phyloP scores from a whole-genome alignment of 2,888 invertebrate species.

The Amphipoea oculea region DNA sequence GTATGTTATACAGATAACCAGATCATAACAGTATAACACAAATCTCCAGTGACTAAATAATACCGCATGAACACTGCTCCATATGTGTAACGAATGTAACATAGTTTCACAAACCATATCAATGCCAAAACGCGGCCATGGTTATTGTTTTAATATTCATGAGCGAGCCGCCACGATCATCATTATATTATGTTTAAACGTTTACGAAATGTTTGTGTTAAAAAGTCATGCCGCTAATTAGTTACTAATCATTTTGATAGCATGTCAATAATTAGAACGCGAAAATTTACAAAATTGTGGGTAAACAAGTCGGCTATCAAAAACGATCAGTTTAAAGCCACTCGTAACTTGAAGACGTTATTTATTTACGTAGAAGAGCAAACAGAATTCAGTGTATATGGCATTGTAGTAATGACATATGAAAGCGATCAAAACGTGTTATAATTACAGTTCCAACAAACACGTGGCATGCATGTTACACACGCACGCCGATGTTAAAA shows the following conservation, averaged over 20 bases:
- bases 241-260: conserved; percentile 18
- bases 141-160: conserved; percentile 58
- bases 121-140: conserved; percentile 16
- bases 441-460: conserved; percentile 58
- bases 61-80: not conserved
- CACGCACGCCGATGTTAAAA: conserved; percentile 52
- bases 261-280: conserved; percentile 2
- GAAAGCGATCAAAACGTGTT: conserved; percentile 59
- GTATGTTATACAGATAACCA: conserved; percentile 39
- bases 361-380: conserved; percentile 12
- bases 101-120: conserved; percentile 36
- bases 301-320: not conserved
- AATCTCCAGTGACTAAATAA: conserved; percentile 15
- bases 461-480: conserved; percentile 69
- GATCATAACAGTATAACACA: conserved; percentile 2
- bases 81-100: conserved; percentile 11
- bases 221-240: conserved; percentile 10
- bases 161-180: conserved; percentile 22
- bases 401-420: conserved; percentile 38
- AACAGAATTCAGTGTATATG: not conserved
- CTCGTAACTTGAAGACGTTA: conserved; percentile 11
- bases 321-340: conserved; percentile 9
- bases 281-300: not conserved
- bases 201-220: conserved; percentile 14
- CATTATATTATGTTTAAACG: conserved; percentile 8